phyloP scores from a whole-genome alignment of 2,797 vertebrate genomes.

The Hippocampus kuda region DNA sequence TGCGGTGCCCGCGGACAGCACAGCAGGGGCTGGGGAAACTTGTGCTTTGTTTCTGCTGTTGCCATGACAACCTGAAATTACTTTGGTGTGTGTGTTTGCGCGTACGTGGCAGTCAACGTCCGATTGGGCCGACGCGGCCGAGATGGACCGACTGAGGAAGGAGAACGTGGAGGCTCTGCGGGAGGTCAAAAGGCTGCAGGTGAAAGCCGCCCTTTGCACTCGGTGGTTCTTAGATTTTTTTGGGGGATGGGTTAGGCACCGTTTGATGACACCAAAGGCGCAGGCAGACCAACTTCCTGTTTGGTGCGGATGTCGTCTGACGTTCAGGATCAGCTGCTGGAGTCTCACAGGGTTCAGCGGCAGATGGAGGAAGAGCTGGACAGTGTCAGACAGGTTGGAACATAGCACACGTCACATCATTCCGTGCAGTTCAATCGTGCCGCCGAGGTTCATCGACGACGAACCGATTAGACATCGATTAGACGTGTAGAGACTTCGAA shows the following conservation, averaged over 20 bases:
- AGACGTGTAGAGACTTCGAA: too few species aligned
- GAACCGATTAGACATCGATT: too few species aligned
- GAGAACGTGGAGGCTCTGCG: constrained; percentile 76
- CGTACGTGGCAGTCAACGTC: constrained; percentile 53
- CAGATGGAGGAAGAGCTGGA: constrained; percentile 76
- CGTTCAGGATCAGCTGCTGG: constrained; percentile 73
- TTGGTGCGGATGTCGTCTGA: neutral
- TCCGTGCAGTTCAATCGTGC: too few species aligned
- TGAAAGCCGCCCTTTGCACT: constrained; percentile 25
- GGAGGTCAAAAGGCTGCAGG: constrained; percentile 80
- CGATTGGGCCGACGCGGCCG: constrained; percentile 69
- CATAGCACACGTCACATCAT: neutral
- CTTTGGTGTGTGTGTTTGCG: neutral
- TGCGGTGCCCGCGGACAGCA: too few species aligned
- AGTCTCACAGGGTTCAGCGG: constrained; percentile 72
- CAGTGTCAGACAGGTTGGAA: constrained; percentile 72
- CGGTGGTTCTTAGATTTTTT: too few species aligned
- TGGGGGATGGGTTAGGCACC: too few species aligned
- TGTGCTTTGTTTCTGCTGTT: neutral
- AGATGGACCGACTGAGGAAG: constrained; percentile 71
- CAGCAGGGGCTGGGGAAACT: too few species aligned
- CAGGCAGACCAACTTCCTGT: neutral
- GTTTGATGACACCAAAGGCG: neutral
- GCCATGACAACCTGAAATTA: neutral
- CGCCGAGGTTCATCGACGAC: too few species aligned